Conservation (phyloP, 35 echinoderm and acorn worm genomes). For the Anneissia japonica region DNA sequence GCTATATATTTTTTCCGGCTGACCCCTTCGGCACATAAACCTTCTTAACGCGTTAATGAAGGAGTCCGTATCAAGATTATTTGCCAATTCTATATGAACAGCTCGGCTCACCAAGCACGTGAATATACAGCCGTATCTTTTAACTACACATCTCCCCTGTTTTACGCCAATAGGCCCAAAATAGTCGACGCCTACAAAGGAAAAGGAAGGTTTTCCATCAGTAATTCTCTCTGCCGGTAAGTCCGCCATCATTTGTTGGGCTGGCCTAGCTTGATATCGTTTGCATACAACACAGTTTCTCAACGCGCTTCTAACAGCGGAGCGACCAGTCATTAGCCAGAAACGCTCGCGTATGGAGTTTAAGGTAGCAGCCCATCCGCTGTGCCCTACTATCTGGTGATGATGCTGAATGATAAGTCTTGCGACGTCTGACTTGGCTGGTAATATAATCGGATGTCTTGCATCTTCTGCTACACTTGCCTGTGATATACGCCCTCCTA, state of each 20-base stretch:
- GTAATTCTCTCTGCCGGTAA: neutral
- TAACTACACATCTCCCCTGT: neutral
- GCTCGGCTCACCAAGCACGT: slow-evolving; percentile 37
- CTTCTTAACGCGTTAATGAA: slow-evolving; percentile 48
- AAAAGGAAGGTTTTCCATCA: neutral
- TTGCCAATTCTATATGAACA: slow-evolving; percentile 45
- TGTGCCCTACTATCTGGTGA: neutral
- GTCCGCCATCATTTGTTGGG: neutral
- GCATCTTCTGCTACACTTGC: neutral
- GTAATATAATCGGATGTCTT: neutral
- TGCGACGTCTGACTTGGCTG: neutral
- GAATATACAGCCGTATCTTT: slow-evolving; percentile 47
- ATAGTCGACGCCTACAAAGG: neutral
- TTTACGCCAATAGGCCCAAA: slow-evolving; percentile 2
- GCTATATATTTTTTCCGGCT: slow-evolving; percentile 5
- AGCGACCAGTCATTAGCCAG: neutral
- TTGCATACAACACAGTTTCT: neutral
- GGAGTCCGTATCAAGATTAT: slow-evolving; percentile 36
- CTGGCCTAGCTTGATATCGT: no score
- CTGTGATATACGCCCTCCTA: no score
- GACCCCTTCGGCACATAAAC: slow-evolving; percentile 38
- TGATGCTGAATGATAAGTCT: neutral
- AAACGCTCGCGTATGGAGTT: neutral
- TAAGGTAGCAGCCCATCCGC: neutral
- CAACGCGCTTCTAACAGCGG: neutral